Evolutionary conservation across 2,888 invertebrate species (phyloP), one percentile per base, ranked within the genome.

Genomic region (Slavum lentiscoides): DNA sequence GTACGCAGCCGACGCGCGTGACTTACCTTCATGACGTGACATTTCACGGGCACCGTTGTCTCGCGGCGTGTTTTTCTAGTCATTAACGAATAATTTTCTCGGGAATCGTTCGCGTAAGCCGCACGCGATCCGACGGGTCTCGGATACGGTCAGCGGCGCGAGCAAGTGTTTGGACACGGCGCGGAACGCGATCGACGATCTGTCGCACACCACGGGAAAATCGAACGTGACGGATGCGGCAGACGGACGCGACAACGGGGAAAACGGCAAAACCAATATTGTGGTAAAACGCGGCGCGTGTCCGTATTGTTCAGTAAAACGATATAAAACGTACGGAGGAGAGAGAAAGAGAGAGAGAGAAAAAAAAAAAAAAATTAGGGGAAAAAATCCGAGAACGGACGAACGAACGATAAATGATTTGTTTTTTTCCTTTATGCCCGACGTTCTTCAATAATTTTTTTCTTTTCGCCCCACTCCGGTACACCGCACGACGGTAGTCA

Each of bases 1-100:
- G 8, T 43, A 43, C 9, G 43, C 7, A 6, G 4, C 43, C 43
- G 1, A 43, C 9, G 9, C 43, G 43, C 9, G 15, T 49, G 11
- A 90, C 88, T 93, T 94, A 91, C 96, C 96, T 92, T 94, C 94
- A 93, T 94, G 94, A 90, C 94, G 93, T 92, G 93, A 94, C 94
- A 94, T 94, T 92, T 91, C 91, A 86, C 85, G 85, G 84, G 85
- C 84, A 82, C 43, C 5, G 21, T 17, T 53, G 15, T 30, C 53
- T 7, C 9, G n/a, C 30, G 58, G 6, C 58, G 64, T 80, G 49
- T 49, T 49, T 15, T 80, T 62, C 55, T 80, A 30, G 37, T 70
- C 80, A 80, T 80, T 64, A 72, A 80, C 80, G 66, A 80, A 72
- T n/a, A 11, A 80, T 70, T 80, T 30, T 30, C 2, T 30, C 4